Evolutionary conservation across 1,140 invertebrate genomes (phyloP).

Genomic region (Trachelipus rathkii): DNA sequence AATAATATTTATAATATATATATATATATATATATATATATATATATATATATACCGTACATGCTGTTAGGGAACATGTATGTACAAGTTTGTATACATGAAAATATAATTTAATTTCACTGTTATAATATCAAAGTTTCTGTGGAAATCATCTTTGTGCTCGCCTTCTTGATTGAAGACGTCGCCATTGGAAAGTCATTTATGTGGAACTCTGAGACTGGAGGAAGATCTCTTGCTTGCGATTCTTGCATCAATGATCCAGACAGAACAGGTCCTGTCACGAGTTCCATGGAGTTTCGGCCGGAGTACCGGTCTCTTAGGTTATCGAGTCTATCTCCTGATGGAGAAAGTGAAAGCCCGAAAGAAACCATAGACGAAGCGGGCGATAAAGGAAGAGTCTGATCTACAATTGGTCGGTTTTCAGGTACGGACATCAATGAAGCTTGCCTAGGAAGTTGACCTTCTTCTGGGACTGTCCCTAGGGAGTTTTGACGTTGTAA

Average conservation of each 20-base stretch:
- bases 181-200: constrained; percentile 31
- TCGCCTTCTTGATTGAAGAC: constrained; percentile 34
- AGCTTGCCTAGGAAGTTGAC: constrained; percentile 33
- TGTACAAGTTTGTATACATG: no score
- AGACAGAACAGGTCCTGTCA: constrained; percentile 38
- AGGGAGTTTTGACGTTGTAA: constrained; percentile 34
- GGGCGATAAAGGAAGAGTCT: constrained; percentile 39
- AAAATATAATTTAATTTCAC: no score
- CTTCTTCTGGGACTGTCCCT: constrained; percentile 34
- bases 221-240: constrained; percentile 2
- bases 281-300: constrained; percentile 36
- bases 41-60: no score
- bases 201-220: constrained; percentile 25
- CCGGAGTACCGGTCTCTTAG: neutral
- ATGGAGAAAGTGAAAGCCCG: constrained; percentile 25
- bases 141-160: no score
- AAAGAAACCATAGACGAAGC: constrained; percentile 37
- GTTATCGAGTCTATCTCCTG: constrained; percentile 19
- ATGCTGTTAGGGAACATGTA: no score
- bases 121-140: no score
- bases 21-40: no score
- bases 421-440: constrained; percentile 41
- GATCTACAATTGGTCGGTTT: constrained; percentile 37
- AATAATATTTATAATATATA: no score
- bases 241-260: constrained; percentile 35